Conservation (phyloP, 2,113 vertebrate species). For the Salvator merianae region DNA sequence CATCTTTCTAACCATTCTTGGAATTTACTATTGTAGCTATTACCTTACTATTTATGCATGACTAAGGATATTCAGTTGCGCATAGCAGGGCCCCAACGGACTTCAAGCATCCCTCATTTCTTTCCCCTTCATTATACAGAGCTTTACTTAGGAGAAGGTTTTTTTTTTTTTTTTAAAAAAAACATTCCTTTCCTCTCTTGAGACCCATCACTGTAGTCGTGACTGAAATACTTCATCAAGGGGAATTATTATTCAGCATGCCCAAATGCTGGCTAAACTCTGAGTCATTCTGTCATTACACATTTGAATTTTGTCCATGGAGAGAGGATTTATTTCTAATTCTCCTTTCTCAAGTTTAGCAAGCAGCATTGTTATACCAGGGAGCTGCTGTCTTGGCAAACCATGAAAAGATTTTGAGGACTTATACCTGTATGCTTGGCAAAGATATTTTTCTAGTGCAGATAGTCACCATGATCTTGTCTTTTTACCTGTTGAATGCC, state of each 20-base stretch:
- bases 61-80: background rate
- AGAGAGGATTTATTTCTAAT: background rate
- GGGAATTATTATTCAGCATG: background rate
- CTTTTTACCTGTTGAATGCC: background rate
- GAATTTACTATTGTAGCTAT: background rate
- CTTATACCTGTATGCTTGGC: background rate
- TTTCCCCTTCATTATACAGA: background rate
- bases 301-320: background rate
- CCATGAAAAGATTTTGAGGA: background rate
- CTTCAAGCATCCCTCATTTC: background rate
- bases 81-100: background rate
- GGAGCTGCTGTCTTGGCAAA: background rate
- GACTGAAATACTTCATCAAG: conserved; percentile 19
- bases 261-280: background rate
- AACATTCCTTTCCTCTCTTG: conserved; percentile 1
- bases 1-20: no score
- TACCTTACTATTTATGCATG: background rate
- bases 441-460: background rate
- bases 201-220: background rate
- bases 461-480: background rate
- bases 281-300: conserved; percentile 1
- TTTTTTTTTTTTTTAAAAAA: background rate
- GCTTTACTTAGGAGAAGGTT: background rate
- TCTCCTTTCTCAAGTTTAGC: conserved; percentile 2
- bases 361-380: background rate